A percentile compares a stretch with the other conserved stretches of the same genome.
Evolutionary conservation across 2,888 invertebrate genomes (phyloP).

Genomic region (Xestobium rufovillosum): DNA sequence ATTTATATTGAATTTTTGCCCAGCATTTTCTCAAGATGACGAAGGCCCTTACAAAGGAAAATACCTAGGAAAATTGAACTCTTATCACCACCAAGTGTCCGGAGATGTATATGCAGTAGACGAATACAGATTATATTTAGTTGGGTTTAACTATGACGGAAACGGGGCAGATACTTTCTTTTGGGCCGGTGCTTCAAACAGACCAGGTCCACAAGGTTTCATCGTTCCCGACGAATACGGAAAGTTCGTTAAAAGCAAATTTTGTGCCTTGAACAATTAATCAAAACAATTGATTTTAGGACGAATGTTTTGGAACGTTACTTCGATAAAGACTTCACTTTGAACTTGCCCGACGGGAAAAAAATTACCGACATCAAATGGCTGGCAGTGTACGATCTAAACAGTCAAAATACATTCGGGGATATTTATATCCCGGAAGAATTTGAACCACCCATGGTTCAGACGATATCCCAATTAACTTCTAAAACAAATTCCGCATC

Average conservation of each 20-base stretch:
- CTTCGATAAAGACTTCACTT: slow-evolving; percentile 74
- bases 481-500: slow-evolving; percentile 58
- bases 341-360: slow-evolving; percentile 76
- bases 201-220: slow-evolving; percentile 86
- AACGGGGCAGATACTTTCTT: slow-evolving; percentile 88
- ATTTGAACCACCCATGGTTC: slow-evolving; percentile 75
- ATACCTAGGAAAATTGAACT: slow-evolving; percentile 76
- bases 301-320: slow-evolving; percentile 82
- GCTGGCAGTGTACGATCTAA: slow-evolving; percentile 83
- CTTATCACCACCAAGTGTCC: slow-evolving; percentile 86
- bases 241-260: slow-evolving; percentile 51
- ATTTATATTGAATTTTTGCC: slow-evolving; percentile 11
- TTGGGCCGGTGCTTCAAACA: slow-evolving; percentile 82
- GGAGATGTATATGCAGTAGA: slow-evolving; percentile 87
- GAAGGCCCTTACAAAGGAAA: slow-evolving; percentile 73
- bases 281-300: no score
- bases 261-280: no score
- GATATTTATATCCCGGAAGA: slow-evolving; percentile 87
- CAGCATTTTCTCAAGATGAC: slow-evolving; percentile 47
- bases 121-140: slow-evolving; percentile 71
- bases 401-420: slow-evolving; percentile 79
- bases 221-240: slow-evolving; percentile 83
- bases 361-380: slow-evolving; percentile 82
- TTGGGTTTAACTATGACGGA: slow-evolving; percentile 82
- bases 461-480: slow-evolving; percentile 51